A percentile compares a stretch with the other conserved stretches of the same genome.
phyloP scores from a whole-genome alignment of 1,140 invertebrate genomes.

The Papilio aristodemus region DNA sequence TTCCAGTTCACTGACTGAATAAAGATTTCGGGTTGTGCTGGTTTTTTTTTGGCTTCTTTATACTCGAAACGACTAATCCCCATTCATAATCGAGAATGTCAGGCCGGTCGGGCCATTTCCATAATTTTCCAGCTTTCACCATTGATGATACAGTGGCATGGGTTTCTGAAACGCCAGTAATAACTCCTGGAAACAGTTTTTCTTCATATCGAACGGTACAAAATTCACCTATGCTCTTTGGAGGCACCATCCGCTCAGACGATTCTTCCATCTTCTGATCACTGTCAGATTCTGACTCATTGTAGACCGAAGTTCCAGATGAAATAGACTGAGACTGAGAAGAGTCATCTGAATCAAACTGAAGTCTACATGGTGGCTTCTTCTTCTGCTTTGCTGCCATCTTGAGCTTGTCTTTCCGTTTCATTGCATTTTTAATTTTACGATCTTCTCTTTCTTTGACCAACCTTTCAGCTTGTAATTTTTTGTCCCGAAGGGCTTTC shows the following conservation, averaged over 20 bases:
- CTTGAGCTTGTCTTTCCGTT: constrained; percentile 28
- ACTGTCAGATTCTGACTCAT: constrained; percentile 28
- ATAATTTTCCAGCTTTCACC: constrained; percentile 22
- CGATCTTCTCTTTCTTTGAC: constrained; percentile 29
- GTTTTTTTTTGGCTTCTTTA: constrained; percentile 25
- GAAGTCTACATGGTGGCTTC: constrained; percentile 22
- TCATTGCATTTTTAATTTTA: constrained; percentile 30
- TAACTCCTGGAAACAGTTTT: constrained; percentile 30
- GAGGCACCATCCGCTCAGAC: constrained; percentile 29
- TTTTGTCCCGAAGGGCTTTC: constrained; percentile 28
- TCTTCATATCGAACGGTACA: constrained; percentile 23
- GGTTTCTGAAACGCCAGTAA: constrained; percentile 26
- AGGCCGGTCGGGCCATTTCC: constrained; percentile 23
- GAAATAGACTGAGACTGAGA: constrained; percentile 19
- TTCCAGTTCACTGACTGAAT: constrained; percentile 30
- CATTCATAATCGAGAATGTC: constrained; percentile 26
- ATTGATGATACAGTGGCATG: constrained; percentile 26
- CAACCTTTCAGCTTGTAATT: constrained; percentile 28
- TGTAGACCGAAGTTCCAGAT: constrained; percentile 29
- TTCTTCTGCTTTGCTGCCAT: constrained; percentile 24
- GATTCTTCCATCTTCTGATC: constrained; percentile 29
- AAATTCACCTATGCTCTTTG: constrained; percentile 22
- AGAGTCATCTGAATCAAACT: constrained; percentile 13
- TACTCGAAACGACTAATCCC: constrained; percentile 18
- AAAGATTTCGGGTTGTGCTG: constrained; percentile 6